A percentile compares a stretch with the other conserved stretches of the same genome.
Conservation (phyloP, 2,797 vertebrate species). For the Carduelis carduelis region DNA sequence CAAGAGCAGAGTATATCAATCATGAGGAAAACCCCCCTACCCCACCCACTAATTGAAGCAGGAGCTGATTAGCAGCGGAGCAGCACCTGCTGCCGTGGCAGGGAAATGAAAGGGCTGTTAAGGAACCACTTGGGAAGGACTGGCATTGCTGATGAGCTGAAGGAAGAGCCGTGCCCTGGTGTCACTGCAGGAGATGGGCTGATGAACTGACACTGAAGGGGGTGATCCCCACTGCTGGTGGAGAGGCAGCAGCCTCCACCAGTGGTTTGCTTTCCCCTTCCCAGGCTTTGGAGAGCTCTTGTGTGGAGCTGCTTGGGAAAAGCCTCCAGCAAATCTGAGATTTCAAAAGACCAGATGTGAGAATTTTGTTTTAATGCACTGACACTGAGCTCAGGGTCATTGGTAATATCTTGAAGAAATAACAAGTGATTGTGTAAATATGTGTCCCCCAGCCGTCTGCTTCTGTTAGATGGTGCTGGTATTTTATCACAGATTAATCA, state of each 20-base stretch:
- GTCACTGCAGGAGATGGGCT: background rate
- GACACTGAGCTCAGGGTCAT: conserved; percentile 51
- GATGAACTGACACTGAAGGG: background rate
- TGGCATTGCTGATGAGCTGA: background rate
- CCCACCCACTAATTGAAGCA: background rate
- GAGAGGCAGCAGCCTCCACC: background rate
- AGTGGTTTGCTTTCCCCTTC: background rate
- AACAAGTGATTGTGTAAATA: conserved; percentile 65
- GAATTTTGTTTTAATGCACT: conserved; percentile 22
- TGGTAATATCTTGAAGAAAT: conserved; percentile 61
- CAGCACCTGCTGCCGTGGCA: background rate
- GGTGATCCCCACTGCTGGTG: background rate
- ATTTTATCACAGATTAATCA: conserved; percentile 74
- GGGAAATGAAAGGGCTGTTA: background rate
- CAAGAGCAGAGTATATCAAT: background rate
- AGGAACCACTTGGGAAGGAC: background rate
- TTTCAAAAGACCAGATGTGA: conserved; percentile 37
- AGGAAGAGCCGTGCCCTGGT: background rate
- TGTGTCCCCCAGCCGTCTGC: conserved; percentile 23
- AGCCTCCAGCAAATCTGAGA: conserved; percentile 17
- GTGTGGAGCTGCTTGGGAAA: background rate
- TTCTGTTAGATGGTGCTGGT: conserved; percentile 56
- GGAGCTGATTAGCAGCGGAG: background rate
- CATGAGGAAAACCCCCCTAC: background rate
- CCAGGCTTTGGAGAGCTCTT: background rate